Evolutionary conservation across 1,140 invertebrate species (phyloP).

Genomic region (Bombus picipes): DNA sequence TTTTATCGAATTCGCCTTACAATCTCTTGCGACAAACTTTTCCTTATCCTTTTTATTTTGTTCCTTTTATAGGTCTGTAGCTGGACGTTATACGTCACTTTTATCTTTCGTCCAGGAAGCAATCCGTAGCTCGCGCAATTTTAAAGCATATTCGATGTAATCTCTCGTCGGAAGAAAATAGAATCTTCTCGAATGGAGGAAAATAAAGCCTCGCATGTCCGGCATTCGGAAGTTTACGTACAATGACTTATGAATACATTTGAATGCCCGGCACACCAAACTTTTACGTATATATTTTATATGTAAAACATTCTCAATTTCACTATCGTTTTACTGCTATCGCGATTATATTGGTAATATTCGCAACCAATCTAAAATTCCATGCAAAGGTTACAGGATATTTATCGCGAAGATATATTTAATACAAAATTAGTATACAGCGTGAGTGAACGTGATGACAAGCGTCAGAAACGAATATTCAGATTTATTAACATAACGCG

Average conservation of each 20-base stretch:
- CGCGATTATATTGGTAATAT: no score
- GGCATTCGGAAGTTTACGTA: conserved; percentile 41
- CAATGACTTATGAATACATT: not conserved
- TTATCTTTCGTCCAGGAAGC: conserved; percentile 21
- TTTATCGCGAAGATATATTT: no score
- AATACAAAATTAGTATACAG: no score
- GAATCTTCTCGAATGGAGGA: conserved; percentile 25
- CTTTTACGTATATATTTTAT: not conserved
- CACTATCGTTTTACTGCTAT: no score
- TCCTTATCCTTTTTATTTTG: not conserved
- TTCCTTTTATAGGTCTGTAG: not conserved
- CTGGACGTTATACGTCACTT: conserved; percentile 36
- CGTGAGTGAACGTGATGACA: no score
- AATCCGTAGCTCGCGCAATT: conserved; percentile 20
- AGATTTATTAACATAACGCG: no score
- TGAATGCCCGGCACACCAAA: not conserved
- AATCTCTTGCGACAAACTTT: conserved; percentile 25
- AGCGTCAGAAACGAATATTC: no score
- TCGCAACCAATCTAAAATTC: no score
- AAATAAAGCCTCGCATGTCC: conserved; percentile 36
- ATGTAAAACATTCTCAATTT: no score
- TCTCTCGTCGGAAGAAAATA: conserved; percentile 17
- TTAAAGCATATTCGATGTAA: conserved; percentile 42
- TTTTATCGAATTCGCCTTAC: conserved; percentile 8
- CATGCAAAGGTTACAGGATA: no score